Base-by-base conservation (phyloP, 2,797 vertebrate genomes). In the Silurus aristotelis region DNA sequence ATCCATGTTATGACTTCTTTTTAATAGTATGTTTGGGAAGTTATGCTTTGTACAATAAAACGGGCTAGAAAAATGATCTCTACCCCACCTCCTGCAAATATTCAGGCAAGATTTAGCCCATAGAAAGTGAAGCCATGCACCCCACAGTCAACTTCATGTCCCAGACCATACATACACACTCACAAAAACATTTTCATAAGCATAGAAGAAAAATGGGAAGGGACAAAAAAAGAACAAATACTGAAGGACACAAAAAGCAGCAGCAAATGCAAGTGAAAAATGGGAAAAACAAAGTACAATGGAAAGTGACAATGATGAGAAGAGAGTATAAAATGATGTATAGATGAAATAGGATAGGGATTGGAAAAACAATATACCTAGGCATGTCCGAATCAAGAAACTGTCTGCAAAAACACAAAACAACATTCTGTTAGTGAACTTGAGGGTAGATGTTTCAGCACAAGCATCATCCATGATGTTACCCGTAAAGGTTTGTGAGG, bases 331-430 rank as follows among this genome's bases (percentile, higher is more conserved):
- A 22, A 56, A 46, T n/a, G 27, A 43, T 63, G 76, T 46, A 46
- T 79, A 46, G 7, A 79, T 63, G 77, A 79, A 46, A 82, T 6
- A 84, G 31, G 89, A 93, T 84, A 92, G 88, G 87, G 91, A 93
- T 87, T 91, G 89, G 91, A 92, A 95, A 71, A 93, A 96, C 95
- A 96, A 95, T 96, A 95, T 99, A 99, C 98, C 98, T 99, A 98
- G 98, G 98, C 95, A 98, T 97, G 97, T 99, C 98, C 96, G 97
- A 99, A 98, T 99, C 98, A 98, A 99, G 98, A 99, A 99, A 99
- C 96, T 99, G 98, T 98, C 98, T 99, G 98, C 93, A 89, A 96
- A 98, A 97, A 97, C 96, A 98, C 96, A 99, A 97, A 96, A 96
- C 92, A 96, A 96, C 94, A 97, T 94, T 97, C 93, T 83, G 95